A percentile compares a stretch with the other conserved stretches of the same genome.
Evolutionary conservation across 2,888 invertebrate genomes (phyloP).

Genomic region (Ectemnius continuus): DNA sequence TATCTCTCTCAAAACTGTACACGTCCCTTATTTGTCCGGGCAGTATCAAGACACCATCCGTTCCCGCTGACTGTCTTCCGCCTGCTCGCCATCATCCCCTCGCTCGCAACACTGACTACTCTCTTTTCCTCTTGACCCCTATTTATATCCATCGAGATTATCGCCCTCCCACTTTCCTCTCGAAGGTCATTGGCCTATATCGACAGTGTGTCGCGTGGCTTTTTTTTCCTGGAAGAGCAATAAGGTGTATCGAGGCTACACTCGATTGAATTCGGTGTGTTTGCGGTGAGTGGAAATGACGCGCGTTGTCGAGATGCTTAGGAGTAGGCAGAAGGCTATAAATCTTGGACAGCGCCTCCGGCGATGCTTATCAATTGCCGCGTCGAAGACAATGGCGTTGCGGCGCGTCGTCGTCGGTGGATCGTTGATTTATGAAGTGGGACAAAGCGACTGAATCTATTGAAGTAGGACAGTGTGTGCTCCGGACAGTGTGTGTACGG

Average conservation of each 20-base stretch:
- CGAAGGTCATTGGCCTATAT: too few species aligned
- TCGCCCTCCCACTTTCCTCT: too few species aligned
- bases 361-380: constrained; percentile 31
- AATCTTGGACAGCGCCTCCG: constrained; percentile 37
- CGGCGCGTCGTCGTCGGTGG: constrained; percentile 24
- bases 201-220: too few species aligned
- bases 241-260: too few species aligned
- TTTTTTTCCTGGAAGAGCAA: too few species aligned
- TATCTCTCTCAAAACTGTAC: constrained; percentile 42
- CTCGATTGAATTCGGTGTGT: too few species aligned
- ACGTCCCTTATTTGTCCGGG: constrained; percentile 41
- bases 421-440: constrained; percentile 34
- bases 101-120: constrained; percentile 35
- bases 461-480: constrained; percentile 46
- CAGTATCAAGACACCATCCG: constrained; percentile 41
- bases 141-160: background rate
- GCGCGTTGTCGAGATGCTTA: background rate
- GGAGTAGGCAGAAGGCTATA: constrained; percentile 4
- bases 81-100: constrained; percentile 17
- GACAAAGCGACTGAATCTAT: constrained; percentile 57
- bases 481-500: constrained; percentile 45
- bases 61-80: constrained; percentile 29
- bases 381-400: constrained; percentile 35
- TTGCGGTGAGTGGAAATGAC: too few species aligned
- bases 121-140: constrained; percentile 8